Base-by-base conservation (phyloP, 2,888 invertebrate genomes). In the Oligia fasciuncula region DNA sequence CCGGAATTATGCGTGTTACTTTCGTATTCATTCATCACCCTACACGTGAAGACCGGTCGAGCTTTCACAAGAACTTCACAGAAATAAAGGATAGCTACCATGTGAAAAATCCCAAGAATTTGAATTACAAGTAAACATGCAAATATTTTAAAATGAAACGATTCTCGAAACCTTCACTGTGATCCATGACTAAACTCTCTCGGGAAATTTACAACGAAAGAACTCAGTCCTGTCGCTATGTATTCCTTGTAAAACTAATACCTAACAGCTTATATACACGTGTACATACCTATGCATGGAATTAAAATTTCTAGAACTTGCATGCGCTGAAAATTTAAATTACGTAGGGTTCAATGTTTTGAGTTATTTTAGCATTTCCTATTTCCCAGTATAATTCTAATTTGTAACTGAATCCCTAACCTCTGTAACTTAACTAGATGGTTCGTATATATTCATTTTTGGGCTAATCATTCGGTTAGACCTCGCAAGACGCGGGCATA, bases 141-240 rank as follows among this genome's bases (percentile, higher is more conserved):
- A 72, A 62, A 49, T 62, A 73, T 63, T 77, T 79, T 60, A 77
- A 74, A 76, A 76, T 69, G 13, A 63, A 80, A 74, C 13, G 35
- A 54, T 74, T 76, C 71, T 72, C 43, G 60, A 66, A 79, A 84
- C 29, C 60, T 76, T 77, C 57, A 73, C 77, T 63, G 73, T 78
- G 73, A 85, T 80, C 63, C 81, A 75, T 73, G 73, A 80, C 72
- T 77, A 69, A 62, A 60, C 67, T 82, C 86, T 79, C 82, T 54
- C 69, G 86, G 86, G 84, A 89, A 88, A 88, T 89, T 82, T 76
- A 66, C 54, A 73, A 43, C 72, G 66, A 76, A 73, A 81, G 77
- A 85, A 76, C 73, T 71, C 57, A 13, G 81, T 71, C 29, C 81
- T 46, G 67, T 76, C 17, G 60, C 62, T 62, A 66, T 62, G 43